Percentiles rank a stretch among this genome's conserved stretches.
Evolutionary conservation across 2,797 vertebrate genomes (phyloP).

Genomic region (Lagothrix lagotricha): DNA sequence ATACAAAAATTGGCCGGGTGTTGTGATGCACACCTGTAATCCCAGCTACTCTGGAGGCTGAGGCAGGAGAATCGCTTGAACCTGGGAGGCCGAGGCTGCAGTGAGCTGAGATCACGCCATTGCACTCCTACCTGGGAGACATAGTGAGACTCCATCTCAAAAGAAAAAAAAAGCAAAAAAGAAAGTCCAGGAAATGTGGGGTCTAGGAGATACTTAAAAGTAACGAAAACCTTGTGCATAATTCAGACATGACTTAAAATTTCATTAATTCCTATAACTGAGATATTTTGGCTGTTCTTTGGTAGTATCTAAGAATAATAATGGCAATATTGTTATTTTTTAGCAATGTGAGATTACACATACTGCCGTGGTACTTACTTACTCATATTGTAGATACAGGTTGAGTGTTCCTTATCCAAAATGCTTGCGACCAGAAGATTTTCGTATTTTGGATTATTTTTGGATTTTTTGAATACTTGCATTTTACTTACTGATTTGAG

Average conservation of each 20-base stretch:
- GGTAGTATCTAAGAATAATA: constrained; percentile 9
- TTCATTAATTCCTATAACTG: constrained; percentile 16
- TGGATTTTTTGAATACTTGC: not conserved
- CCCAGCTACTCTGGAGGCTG: not conserved
- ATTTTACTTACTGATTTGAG: not conserved
- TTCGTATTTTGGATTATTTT: not conserved
- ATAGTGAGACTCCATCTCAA: not conserved
- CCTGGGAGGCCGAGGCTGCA: no score
- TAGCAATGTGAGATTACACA: not conserved
- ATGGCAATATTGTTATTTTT: constrained; percentile 37
- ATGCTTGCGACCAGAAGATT: not conserved
- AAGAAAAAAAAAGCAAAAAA: not conserved
- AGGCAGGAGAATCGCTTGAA: not conserved
- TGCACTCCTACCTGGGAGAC: no score
- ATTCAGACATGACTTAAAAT: constrained; percentile 70
- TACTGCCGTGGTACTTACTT: not conserved
- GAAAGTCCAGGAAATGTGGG: constrained; percentile 47
- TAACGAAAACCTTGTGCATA: constrained; percentile 75
- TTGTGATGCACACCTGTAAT: not conserved
- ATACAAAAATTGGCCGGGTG: not conserved
- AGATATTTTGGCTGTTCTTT: constrained; percentile 35
- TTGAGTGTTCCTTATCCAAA: not conserved
- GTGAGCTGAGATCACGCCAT: no score
- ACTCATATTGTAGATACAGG: not conserved
- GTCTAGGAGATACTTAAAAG: constrained; percentile 52